Conservation (phyloP, 2,797 vertebrate species). For the Lycodopsis pacificus region DNA sequence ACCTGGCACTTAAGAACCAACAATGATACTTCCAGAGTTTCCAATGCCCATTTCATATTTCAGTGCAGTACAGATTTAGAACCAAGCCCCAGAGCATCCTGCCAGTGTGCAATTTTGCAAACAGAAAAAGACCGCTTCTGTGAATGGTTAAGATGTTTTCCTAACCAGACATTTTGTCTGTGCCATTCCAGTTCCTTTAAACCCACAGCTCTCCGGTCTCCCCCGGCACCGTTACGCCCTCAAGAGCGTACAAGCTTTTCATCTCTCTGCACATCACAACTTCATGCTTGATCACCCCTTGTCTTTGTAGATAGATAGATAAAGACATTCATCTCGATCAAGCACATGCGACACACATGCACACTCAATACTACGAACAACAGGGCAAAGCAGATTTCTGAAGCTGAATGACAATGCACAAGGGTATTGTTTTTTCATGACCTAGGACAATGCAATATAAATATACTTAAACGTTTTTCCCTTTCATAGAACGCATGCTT, state of each 20-base stretch:
- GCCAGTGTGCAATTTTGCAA: slow-evolving; percentile 13
- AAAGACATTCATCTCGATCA: slow-evolving; percentile 65
- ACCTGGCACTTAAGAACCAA: background rate
- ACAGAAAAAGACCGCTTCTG: background rate
- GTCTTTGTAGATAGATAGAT: slow-evolving; percentile 59
- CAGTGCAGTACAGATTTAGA: slow-evolving; percentile 6
- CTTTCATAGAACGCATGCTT: slow-evolving; percentile 28
- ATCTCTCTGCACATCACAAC: slow-evolving; percentile 47
- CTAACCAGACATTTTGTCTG: slow-evolving; percentile 16
- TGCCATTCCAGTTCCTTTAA: slow-evolving; percentile 36
- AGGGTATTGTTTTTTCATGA: slow-evolving; percentile 7
- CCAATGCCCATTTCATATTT: background rate
- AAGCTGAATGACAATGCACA: background rate
- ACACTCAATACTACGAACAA: background rate
- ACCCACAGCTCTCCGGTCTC: slow-evolving; percentile 11
- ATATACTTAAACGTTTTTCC: slow-evolving; percentile 9
- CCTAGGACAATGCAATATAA: slow-evolving; percentile 7
- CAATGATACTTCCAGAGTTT: slow-evolving; percentile 1
- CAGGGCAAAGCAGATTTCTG: background rate
- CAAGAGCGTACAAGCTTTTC: slow-evolving; percentile 40
- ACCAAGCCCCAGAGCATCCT: slow-evolving; percentile 3
- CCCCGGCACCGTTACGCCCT: slow-evolving; percentile 17
- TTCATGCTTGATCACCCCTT: slow-evolving; percentile 49
- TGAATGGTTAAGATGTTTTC: slow-evolving; percentile 41
- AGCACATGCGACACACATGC: slow-evolving; percentile 26